Evolutionary conservation across 2,797 vertebrate genomes (phyloP).

Genomic region (Manis javanica): DNA sequence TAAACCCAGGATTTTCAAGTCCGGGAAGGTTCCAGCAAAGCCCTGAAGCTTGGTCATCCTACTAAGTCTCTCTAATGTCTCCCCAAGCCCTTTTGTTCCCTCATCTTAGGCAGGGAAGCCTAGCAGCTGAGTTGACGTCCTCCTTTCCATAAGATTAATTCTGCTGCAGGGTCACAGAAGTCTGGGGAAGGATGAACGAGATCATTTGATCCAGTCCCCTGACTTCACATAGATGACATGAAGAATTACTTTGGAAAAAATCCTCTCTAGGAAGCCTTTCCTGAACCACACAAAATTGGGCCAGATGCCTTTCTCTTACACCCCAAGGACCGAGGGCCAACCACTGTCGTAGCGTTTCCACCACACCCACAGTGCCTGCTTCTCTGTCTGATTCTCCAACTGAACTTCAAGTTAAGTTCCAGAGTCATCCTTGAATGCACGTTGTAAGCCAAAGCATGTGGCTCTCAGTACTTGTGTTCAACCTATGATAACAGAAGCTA

Average conservation of each 20-base stretch:
- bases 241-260: background rate
- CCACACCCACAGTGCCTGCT: background rate
- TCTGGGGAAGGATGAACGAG: background rate
- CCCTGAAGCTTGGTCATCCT: background rate
- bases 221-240: background rate
- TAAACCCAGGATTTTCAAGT: background rate
- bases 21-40: background rate
- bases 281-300: background rate
- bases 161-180: background rate
- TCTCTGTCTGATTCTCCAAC: background rate
- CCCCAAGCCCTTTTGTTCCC: background rate
- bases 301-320: background rate
- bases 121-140: background rate
- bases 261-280: background rate
- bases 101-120: background rate
- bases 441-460: too few species aligned
- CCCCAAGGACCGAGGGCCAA: background rate
- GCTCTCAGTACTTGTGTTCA: fast-evolving
- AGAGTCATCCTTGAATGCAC: background rate
- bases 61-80: background rate
- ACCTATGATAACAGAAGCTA: background rate
- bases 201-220: background rate
- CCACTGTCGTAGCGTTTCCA: background rate
- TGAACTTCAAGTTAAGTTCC: background rate
- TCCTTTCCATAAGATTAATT: background rate